These are phyloP conservation scores for Fissipunctia ypsillon DNA, from an alignment of 2,888 invertebrate genomes.

Conservation along the genomic window DNA sequence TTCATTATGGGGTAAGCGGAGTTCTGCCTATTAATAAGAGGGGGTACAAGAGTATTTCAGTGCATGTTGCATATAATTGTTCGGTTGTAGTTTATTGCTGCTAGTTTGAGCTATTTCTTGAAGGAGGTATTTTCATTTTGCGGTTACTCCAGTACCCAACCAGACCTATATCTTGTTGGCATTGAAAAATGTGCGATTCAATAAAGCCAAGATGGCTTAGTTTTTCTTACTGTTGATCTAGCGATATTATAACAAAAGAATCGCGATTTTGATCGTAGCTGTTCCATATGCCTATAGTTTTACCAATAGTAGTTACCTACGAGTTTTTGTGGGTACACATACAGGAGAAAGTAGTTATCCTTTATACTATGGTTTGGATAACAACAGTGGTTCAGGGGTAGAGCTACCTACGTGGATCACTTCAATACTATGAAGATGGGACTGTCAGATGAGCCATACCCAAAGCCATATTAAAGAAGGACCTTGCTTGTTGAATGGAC, in stretches of 20 bases:
- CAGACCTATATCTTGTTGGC: neutral
- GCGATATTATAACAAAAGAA: neutral
- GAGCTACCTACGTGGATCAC: neutral
- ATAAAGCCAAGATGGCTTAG: neutral
- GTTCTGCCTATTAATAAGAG: neutral
- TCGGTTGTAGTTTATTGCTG: slow-evolving; percentile 5
- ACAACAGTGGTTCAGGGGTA: neutral
- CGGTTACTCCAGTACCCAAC: neutral
- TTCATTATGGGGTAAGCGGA: neutral
- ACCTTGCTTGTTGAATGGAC: neutral
- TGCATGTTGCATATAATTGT: slow-evolving; percentile 7
- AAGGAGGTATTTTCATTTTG: slow-evolving; percentile 10
- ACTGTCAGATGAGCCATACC: neutral
- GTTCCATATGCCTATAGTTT: neutral
- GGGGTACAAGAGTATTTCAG: neutral
- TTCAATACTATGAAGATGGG: neutral
- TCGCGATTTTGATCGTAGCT: neutral
- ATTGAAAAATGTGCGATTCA: neutral
- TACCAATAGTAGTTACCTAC: neutral
- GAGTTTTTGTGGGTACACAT: neutral
- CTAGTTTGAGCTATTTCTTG: slow-evolving; percentile 7
- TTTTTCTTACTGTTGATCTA: no score
- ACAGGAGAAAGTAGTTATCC: neutral
- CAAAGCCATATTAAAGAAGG: neutral
- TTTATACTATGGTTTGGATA: neutral